These are phyloP conservation scores for Oreochromis mossambicus DNA, from an alignment of 2,797 vertebrate genomes.

Conservation along the genomic window DNA sequence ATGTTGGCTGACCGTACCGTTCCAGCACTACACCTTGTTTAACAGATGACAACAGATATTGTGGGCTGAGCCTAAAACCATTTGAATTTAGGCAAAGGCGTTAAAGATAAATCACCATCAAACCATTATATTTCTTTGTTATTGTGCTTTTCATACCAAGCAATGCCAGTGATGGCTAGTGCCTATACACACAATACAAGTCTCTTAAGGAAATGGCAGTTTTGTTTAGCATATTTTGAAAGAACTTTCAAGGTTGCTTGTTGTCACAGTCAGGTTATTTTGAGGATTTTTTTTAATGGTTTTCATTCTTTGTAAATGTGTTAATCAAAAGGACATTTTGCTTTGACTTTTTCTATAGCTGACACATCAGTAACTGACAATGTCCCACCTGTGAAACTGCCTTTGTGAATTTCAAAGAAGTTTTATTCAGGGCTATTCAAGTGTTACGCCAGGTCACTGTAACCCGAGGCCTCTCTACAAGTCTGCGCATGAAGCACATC, in stretches of 20 bases:
- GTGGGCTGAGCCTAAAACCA: background rate
- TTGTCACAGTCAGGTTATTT: background rate
- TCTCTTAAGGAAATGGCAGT: background rate
- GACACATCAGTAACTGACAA: background rate
- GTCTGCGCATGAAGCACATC: background rate
- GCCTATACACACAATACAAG: background rate
- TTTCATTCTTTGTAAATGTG: background rate
- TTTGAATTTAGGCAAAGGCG: conserved; percentile 1
- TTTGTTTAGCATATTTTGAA: background rate
- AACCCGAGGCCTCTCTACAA: background rate
- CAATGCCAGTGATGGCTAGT: background rate
- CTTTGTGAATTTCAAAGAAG: background rate
- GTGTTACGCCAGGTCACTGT: background rate
- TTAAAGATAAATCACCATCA: background rate
- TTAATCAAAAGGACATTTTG: background rate
- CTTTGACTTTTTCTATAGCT: background rate
- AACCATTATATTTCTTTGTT: background rate
- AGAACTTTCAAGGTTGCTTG: background rate
- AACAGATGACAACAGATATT: conserved; percentile 17
- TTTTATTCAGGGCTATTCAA: background rate
- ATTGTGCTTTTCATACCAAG: background rate
- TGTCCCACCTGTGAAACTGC: background rate
- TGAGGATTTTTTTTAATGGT: background rate
- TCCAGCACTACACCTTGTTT: conserved; percentile 9
- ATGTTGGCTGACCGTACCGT: conserved; percentile 9